Percentiles rank a stretch among this genome's conserved stretches.
phyloP scores from a whole-genome alignment of 2,113 vertebrate genomes.

The Hippoglossus stenolepis region DNA sequence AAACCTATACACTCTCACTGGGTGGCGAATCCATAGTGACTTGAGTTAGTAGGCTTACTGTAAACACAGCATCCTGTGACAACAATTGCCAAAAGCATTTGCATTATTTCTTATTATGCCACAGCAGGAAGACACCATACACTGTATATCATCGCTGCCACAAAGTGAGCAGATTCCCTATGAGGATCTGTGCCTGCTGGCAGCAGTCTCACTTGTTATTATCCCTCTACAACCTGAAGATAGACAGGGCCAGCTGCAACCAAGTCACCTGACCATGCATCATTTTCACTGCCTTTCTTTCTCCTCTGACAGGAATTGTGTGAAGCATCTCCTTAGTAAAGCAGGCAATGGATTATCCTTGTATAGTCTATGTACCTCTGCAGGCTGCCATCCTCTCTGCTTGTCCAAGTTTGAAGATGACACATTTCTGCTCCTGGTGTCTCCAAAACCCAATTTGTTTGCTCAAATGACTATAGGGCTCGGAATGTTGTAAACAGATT shows the following conservation, averaged over 20 bases:
- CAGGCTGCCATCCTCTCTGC: constrained; percentile 3
- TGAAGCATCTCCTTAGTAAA: constrained; percentile 26
- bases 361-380: constrained; percentile 14
- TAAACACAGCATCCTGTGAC: constrained; percentile 36
- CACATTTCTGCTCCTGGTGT: constrained; percentile 16
- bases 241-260: constrained; percentile 51
- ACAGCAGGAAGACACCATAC: constrained; percentile 50
- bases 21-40: constrained; percentile 12
- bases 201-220: constrained; percentile 53
- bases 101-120: constrained; percentile 64
- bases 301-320: constrained; percentile 21
- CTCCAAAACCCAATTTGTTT: constrained; percentile 27
- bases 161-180: constrained; percentile 44
- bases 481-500: constrained; percentile 53
- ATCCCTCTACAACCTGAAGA: constrained; percentile 56
- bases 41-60: constrained; percentile 40
- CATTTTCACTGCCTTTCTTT: constrained; percentile 43
- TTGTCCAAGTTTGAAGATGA: constrained; percentile 34
- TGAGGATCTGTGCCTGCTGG: constrained; percentile 43
- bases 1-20: constrained; percentile 15
- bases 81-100: constrained; percentile 45
- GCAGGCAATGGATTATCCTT: constrained; percentile 34
- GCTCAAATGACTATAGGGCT: constrained; percentile 35
- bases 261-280: constrained; percentile 50
- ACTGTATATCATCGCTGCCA: constrained; percentile 30